phyloP scores from a whole-genome alignment of 2,113 vertebrate species.

The Motacilla tschutschensis region DNA sequence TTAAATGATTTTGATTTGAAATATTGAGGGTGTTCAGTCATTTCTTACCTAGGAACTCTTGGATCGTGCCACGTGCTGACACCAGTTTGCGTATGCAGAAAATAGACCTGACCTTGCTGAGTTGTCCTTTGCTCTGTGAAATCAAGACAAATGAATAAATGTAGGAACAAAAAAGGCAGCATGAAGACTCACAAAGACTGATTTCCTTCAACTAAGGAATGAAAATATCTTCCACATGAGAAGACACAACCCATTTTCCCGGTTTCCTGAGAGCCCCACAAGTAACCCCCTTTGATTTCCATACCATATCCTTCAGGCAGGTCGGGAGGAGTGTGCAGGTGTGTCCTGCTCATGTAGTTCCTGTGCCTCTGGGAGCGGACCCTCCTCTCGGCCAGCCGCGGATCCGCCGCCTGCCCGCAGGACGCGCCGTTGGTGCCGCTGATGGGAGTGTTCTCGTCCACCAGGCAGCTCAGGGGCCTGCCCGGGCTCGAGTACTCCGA shows the following conservation, averaged over 20 bases:
- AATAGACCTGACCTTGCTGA: constrained; percentile 95
- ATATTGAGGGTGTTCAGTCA: background rate
- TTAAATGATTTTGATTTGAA: background rate
- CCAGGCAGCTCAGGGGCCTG: constrained; percentile 90
- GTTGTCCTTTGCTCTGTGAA: constrained; percentile 93
- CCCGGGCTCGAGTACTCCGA: constrained; percentile 95
- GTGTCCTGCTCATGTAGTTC: constrained; percentile 97
- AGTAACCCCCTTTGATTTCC: background rate
- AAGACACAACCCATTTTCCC: background rate
- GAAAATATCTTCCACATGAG: fast-evolving
- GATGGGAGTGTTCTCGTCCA: constrained; percentile 92
- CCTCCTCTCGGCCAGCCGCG: constrained; percentile 84
- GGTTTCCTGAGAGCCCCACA: background rate
- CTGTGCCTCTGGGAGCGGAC: constrained; percentile 92
- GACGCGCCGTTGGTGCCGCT: constrained; percentile 89
- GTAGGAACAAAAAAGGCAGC: background rate
- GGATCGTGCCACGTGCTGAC: constrained; percentile 97
- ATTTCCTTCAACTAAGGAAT: background rate
- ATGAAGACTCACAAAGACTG: background rate
- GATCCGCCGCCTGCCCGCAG: constrained; percentile 82
- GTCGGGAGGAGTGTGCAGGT: constrained; percentile 92
- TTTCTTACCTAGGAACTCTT: constrained; percentile 88
- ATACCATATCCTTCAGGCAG: constrained; percentile 93
- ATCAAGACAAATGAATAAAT: constrained; percentile 16
- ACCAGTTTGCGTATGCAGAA: constrained; percentile 94